phyloP scores from a whole-genome alignment of 1,140 invertebrate species.

The Pteromalus puparum region DNA sequence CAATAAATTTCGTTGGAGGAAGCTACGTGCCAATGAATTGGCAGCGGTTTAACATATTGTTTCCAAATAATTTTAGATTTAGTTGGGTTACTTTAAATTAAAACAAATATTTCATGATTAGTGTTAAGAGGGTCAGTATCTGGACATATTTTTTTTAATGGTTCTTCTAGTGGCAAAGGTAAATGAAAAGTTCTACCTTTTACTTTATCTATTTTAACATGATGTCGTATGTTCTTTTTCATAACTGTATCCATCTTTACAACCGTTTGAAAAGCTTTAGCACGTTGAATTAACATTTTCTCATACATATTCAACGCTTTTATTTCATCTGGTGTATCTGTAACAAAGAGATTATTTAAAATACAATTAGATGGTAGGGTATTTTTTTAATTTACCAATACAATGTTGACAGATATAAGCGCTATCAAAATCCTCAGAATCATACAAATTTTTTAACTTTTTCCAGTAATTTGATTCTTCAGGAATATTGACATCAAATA shows the following conservation, averaged over 20 bases:
- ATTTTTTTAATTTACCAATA: conserved; percentile 44
- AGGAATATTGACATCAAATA: conserved; percentile 27
- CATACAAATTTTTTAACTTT: background rate
- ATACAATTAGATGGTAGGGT: conserved; percentile 22
- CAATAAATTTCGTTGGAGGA: no score
- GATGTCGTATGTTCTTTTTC: conserved; percentile 61
- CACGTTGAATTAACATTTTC: conserved; percentile 63
- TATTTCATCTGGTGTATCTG: background rate
- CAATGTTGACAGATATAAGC: conserved; percentile 54
- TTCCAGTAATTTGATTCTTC: conserved; percentile 35
- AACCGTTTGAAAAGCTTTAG: conserved; percentile 66
- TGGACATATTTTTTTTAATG: conserved; percentile 57
- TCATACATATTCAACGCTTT: conserved; percentile 55
- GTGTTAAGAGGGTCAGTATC: conserved; percentile 1
- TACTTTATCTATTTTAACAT: conserved; percentile 58
- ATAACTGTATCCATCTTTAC: conserved; percentile 58
- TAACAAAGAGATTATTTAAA: background rate
- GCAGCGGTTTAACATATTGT: no score
- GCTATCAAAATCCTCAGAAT: conserved; percentile 12
- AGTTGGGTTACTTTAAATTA: conserved; percentile 50
- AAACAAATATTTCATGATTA: conserved; percentile 41
- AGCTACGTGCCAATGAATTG: no score
- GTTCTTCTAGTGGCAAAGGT: conserved; percentile 62
- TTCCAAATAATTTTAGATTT: conserved; percentile 10
- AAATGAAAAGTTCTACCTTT: conserved; percentile 65